A percentile compares a stretch with the other conserved stretches of the same genome.
phyloP scores from a whole-genome alignment of 92 coral and sea anemone species.

The Umimayanthus chanpuru region DNA sequence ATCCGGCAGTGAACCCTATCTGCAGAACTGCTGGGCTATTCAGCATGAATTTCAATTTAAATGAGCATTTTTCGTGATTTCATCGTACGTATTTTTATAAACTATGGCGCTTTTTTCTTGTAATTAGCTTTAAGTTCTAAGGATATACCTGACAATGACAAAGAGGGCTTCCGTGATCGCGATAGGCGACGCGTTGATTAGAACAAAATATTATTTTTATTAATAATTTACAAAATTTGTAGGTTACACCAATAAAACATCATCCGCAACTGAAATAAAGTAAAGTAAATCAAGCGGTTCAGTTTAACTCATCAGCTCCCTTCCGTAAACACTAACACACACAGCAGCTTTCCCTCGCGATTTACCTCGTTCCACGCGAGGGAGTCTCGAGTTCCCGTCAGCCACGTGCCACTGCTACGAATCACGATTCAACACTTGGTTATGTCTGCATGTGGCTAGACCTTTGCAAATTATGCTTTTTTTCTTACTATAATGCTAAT shows the following conservation, averaged over 20 bases:
- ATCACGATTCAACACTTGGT: not conserved
- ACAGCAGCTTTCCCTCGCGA: not conserved
- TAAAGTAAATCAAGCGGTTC: not conserved
- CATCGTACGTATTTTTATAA: no score
- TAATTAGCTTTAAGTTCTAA: not conserved
- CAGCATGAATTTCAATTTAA: not conserved
- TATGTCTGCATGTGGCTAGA: no score
- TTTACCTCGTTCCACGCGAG: not conserved
- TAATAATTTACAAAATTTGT: not conserved
- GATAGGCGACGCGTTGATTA: no score
- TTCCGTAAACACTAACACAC: not conserved
- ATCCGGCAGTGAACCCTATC: not conserved
- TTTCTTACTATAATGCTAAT: no score
- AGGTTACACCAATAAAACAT: not conserved
- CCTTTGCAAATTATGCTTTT: no score
- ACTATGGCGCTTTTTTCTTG: no score
- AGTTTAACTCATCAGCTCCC: no score
- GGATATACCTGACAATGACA: no score
- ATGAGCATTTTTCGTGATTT: not conserved
- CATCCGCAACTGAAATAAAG: not conserved
- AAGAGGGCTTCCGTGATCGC: no score
- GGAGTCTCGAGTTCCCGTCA: not conserved
- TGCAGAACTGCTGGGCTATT: not conserved
- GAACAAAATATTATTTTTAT: no score
- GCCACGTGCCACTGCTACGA: no score